Conservation (phyloP, 2,888 invertebrate species). For the Agrotis ipsilon region DNA sequence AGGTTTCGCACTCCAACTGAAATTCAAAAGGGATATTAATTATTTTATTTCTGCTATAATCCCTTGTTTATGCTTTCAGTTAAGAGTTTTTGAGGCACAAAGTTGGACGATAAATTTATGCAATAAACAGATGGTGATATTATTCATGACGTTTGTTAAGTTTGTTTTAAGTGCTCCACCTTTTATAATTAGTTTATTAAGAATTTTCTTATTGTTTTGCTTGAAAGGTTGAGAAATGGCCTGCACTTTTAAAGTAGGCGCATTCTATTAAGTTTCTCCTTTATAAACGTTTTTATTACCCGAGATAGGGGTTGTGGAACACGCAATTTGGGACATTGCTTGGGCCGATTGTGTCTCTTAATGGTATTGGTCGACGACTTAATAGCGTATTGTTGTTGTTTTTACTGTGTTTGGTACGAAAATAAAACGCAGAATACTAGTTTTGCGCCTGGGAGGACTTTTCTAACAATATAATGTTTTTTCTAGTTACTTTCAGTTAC, state of each 20-base stretch:
- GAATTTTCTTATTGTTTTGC: slow-evolving; percentile 75
- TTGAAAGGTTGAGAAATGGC: slow-evolving; percentile 66
- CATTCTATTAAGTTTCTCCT: slow-evolving; percentile 55
- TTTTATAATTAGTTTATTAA: slow-evolving; percentile 83
- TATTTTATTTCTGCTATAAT: slow-evolving; percentile 82
- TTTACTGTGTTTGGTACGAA: slow-evolving; percentile 31
- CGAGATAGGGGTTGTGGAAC: slow-evolving; percentile 41
- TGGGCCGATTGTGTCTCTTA: slow-evolving; percentile 36
- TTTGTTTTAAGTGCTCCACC: slow-evolving; percentile 84
- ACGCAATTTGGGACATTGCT: slow-evolving; percentile 48
- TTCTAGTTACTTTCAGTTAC: neutral
- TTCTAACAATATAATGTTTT: neutral
- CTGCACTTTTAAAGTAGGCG: slow-evolving; percentile 62
- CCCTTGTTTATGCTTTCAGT: slow-evolving; percentile 86
- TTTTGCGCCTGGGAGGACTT: slow-evolving; percentile 4
- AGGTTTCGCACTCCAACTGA: slow-evolving; percentile 42
- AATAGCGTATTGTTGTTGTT: slow-evolving; percentile 38
- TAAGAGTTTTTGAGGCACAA: slow-evolving; percentile 84
- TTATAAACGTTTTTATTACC: slow-evolving; percentile 53
- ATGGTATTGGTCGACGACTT: slow-evolving; percentile 28
- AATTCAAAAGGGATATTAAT: slow-evolving; percentile 76
- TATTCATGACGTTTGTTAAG: slow-evolving; percentile 87
- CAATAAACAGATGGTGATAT: slow-evolving; percentile 88
- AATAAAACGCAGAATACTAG: slow-evolving; percentile 9
- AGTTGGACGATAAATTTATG: slow-evolving; percentile 85